Evolutionary conservation across 1,140 invertebrate genomes (phyloP).

Genomic region (honey bee (Apis mellifera)): Amel_HAv3.1 CM009945.2:5464001-5464500

Average conservation of each 20-base stretch:
- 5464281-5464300: background rate
- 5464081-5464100: too few species aligned
- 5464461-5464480: too few species aligned
- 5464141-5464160: too few species aligned
- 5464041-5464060: too few species aligned
- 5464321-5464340: background rate
- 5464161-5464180: too few species aligned
- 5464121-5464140: too few species aligned
- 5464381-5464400: conserved; percentile 21
- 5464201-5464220: background rate
- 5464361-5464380: conserved; percentile 34
- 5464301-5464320: background rate
- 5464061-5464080: too few species aligned
- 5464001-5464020: too few species aligned
- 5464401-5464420: conserved; percentile 49
- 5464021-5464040: too few species aligned
- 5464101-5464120: too few species aligned
- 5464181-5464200: too few species aligned
- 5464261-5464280: background rate
- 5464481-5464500: background rate
- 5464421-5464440: background rate
- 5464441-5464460: background rate
- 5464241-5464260: background rate
- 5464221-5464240: background rate
- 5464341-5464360: conserved; percentile 46